Base-by-base conservation (phyloP, 2,888 invertebrate genomes). In the Lepidochitona cinerea region DNA sequence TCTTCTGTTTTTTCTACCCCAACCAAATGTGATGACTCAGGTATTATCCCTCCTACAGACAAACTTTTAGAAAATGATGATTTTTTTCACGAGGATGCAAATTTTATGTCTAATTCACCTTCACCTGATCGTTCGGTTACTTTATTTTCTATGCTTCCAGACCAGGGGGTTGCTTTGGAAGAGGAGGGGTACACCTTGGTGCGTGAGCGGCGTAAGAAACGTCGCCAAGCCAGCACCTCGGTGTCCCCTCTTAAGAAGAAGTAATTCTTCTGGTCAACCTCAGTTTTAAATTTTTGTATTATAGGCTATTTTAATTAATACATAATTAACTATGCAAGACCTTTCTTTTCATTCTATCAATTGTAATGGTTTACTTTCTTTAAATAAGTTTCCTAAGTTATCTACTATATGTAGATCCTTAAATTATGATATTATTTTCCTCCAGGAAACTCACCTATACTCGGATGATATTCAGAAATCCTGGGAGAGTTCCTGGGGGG, bases 341-440 rank as follows among this genome's bases (percentile, higher is more conserved):
- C 18, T 54, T 7, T 54, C 54, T 7, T 54, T 54, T 23, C 54
- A 54, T 54, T n/a, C 54, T 54, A 12, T 54, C 23, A 54, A 54
- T 54, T 54, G 54, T 23, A 54, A 54, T 23, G 54, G 54, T 54
- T 54, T 54, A 26, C 23, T 54, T 18, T n/a, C 54, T 54, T 12
- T 7, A n/a, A n/a, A 12, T 54, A 54, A n/a, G 54, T 54, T 54
- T 54, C 7, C 12, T 7, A 54, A n/a, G 12, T 26, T 54, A 7
- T 54, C 26, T 26, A 18, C 54, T 9, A 7, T 54, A 18, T 54
- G 54, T 54, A 23, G 7, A 54, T 12, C 54, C 26, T 54, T 54
- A 23, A 54, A 54, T 54, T 23, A 54, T 54, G 54, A 54, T 54
- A 54, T 54, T 54, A 54, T 54, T 54, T 54, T n/a, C 23, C 54